A percentile compares a stretch with the other conserved stretches of the same genome.
Conservation (phyloP, 2,113 vertebrate genomes). For the Furnarius figulus region DNA sequence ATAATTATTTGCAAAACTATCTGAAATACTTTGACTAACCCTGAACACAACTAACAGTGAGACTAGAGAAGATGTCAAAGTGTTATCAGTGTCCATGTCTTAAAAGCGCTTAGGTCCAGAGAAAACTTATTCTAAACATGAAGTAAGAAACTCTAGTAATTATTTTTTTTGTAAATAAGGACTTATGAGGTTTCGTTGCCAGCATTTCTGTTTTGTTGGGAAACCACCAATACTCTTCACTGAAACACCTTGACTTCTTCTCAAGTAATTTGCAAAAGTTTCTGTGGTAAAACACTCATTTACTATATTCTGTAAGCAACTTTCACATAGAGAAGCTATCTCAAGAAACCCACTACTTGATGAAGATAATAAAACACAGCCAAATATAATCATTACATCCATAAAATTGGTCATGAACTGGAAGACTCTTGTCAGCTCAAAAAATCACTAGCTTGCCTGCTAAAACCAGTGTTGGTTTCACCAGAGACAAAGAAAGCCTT, state of each 20-base stretch:
- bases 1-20: not conserved
- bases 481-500: not conserved
- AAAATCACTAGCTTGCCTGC: not conserved
- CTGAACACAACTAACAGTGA: not conserved
- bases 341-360: not conserved
- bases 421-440: not conserved
- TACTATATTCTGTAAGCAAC: not conserved
- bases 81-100: not conserved
- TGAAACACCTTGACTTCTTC: not conserved
- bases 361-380: not conserved
- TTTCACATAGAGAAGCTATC: not conserved
- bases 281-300: not conserved
- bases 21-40: not conserved
- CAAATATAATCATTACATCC: not conserved
- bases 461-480: not conserved
- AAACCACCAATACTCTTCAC: not conserved
- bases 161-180: not conserved
- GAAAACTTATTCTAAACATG: not conserved
- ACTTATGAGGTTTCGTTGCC: not conserved
- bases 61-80: not conserved
- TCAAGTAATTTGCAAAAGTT: not conserved
- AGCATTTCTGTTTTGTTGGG: accelerated
- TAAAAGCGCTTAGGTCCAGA: not conserved
- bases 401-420: not conserved
- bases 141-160: not conserved